Base-by-base conservation (phyloP, 2,888 invertebrate genomes). In the Amphipoea oculea region DNA sequence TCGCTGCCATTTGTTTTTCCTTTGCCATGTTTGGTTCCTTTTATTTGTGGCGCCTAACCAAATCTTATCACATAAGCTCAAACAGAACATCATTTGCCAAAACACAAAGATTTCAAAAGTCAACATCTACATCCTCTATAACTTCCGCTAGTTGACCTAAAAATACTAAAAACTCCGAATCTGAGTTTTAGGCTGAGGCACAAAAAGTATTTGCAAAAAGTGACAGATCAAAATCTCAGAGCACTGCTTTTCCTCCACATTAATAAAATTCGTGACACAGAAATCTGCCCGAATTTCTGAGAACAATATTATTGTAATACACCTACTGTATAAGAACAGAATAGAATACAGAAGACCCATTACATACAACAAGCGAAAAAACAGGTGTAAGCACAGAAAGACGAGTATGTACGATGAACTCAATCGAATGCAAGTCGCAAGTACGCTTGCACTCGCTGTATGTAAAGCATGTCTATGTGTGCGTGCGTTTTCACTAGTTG, bases 41-140 rank as follows among this genome's bases (percentile, higher is more conserved):
- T n/a, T 42, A 60, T 79, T 42, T 63, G 51, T 70, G 63, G 79
- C 79, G 57, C 20, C 54, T 57, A 40, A 54, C 14, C 36, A 70
- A 51, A 69, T 70, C 70, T 80, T 68, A 68, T 85, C 54, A 63
- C 45, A 29, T 40, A 14, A 20, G n/a, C 29, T 48, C 1, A 65
- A 69, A 76, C 20, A 51, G 42, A 48, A 54, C 3, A 65, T 40
- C 14, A 76, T 82, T 70, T 73, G 51, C 17, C n/a, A 48, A 73
- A 74, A 76, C 36, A 40, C 2, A 48, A n/a, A 70, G 6, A 70
- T 57, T 48, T 40, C 4, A n/a, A 69, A 71, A 71, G 54, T n/a
- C 63, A 71, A 81, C 65, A 74, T 72, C 9, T 51, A 65, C 83
- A 78, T 86, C 86, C 84, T 82, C 6, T 63, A 9, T 40, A 67